phyloP scores from a whole-genome alignment of 1,140 invertebrate genomes.

The Drosophila kepulauana region DNA sequence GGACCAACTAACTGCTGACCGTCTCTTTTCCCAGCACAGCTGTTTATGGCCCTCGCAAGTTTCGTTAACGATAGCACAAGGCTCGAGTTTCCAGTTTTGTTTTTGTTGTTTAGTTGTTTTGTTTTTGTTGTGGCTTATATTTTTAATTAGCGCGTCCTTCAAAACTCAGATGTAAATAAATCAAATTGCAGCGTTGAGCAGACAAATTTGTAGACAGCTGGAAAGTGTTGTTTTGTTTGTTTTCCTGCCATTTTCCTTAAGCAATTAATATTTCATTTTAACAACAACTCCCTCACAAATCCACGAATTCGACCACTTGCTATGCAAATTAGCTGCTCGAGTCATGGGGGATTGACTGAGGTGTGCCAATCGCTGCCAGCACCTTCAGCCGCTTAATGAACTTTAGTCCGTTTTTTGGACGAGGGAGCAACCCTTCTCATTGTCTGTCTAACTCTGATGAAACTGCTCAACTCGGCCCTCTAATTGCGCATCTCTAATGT shows the following conservation, averaged over 20 bases:
- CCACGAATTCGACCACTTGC: constrained; percentile 17
- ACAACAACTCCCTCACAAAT: constrained; percentile 35
- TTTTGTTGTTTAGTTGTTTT: neutral
- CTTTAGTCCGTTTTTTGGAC: constrained; percentile 3
- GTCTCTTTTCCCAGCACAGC: constrained; percentile 34
- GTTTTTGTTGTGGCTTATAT: constrained; percentile 21
- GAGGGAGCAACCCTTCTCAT: constrained; percentile 44
- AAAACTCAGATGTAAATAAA: constrained; percentile 62
- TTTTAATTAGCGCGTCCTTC: constrained; percentile 57
- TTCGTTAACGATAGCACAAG: constrained; percentile 47
- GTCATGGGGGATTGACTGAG: neutral
- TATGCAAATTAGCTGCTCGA: constrained; percentile 38
- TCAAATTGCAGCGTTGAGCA: constrained; percentile 38
- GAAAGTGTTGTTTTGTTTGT: constrained; percentile 17
- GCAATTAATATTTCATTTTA: constrained; percentile 59
- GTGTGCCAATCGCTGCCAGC: constrained; percentile 44
- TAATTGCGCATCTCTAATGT: constrained; percentile 79
- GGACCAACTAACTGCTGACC: neutral
- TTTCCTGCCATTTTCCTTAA: neutral
- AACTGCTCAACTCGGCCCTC: constrained; percentile 20
- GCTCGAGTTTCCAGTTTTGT: constrained; percentile 30
- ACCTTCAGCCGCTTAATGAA: constrained; percentile 70
- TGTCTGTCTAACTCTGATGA: constrained; percentile 10
- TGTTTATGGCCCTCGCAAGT: constrained; percentile 44
- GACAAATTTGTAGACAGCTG: constrained; percentile 21